These are phyloP conservation scores for Oxytorus armatus DNA, from an alignment of 2,888 invertebrate species.

Conservation along the genomic window DNA sequence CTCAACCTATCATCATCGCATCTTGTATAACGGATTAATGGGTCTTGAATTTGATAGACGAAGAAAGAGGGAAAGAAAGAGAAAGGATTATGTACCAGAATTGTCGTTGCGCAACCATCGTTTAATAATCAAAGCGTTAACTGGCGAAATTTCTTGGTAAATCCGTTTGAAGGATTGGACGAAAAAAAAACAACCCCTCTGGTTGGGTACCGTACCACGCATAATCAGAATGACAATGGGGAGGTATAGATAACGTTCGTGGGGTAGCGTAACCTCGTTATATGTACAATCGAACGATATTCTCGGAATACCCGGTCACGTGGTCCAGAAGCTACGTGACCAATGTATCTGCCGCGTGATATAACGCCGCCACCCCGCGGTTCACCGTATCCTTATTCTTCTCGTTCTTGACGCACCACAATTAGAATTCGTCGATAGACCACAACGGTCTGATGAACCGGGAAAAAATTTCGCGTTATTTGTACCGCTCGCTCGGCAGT, in stretches of 20 bases:
- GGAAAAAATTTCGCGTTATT: too few species aligned
- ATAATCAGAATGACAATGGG: not conserved
- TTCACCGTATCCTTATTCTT: too few species aligned
- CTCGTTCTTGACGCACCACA: too few species aligned
- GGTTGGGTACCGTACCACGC: not conserved
- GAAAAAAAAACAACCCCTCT: not conserved
- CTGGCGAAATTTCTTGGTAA: too few species aligned
- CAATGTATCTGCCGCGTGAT: conserved; percentile 16
- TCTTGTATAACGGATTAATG: not conserved
- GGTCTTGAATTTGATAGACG: not conserved
- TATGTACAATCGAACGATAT: not conserved
- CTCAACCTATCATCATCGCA: too few species aligned
- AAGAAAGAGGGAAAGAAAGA: not conserved
- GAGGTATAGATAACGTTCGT: not conserved
- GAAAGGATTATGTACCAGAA: not conserved
- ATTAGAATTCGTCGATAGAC: too few species aligned
- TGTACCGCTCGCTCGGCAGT: too few species aligned
- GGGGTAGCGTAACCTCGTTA: not conserved
- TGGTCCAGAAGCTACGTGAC: conserved; percentile 27
- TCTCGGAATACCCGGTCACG: not conserved
- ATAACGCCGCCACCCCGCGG: too few species aligned
- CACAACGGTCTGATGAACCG: too few species aligned
- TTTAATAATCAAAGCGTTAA: not conserved
- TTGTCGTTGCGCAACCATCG: not conserved
- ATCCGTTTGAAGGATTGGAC: too few species aligned